These are phyloP conservation scores for Drosophila emarginata DNA, from an alignment of 2,888 invertebrate genomes.

Conservation along the genomic window DNA sequence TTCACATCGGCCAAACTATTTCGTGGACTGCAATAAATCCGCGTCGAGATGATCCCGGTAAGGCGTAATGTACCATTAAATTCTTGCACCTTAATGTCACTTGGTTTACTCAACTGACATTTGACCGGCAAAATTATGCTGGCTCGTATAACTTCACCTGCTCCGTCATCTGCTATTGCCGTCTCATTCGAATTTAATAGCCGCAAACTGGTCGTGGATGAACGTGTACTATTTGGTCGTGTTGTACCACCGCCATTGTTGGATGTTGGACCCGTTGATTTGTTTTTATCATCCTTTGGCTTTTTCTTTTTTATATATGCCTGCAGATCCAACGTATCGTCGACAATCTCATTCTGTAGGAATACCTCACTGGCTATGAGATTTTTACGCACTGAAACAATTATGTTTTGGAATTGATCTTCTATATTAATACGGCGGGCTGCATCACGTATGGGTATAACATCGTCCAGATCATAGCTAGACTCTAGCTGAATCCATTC, in stretches of 20 bases:
- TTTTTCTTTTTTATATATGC: slow-evolving; percentile 85
- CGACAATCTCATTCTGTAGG: slow-evolving; percentile 88
- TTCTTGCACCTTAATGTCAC: slow-evolving; percentile 69
- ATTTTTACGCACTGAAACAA: slow-evolving; percentile 67
- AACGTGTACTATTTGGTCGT: not conserved
- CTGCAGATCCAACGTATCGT: slow-evolving; percentile 86
- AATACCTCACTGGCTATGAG: slow-evolving; percentile 87
- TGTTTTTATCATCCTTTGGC: slow-evolving; percentile 45
- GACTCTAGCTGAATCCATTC: slow-evolving; percentile 91
- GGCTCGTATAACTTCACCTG: slow-evolving; percentile 82
- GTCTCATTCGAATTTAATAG: slow-evolving; percentile 19
- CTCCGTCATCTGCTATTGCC: slow-evolving; percentile 7
- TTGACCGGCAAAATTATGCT: slow-evolving; percentile 88
- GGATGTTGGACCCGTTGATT: slow-evolving; percentile 20
- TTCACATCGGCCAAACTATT: slow-evolving; percentile 89
- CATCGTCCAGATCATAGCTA: slow-evolving; percentile 89
- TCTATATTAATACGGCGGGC: slow-evolving; percentile 82
- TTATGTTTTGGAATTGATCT: slow-evolving; percentile 78
- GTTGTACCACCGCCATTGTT: slow-evolving; percentile 2
- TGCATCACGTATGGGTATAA: slow-evolving; percentile 87
- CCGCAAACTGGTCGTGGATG: slow-evolving; percentile 37
- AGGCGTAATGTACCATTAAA: slow-evolving; percentile 79
- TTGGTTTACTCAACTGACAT: slow-evolving; percentile 80
- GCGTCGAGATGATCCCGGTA: slow-evolving; percentile 81
- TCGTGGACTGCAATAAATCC: slow-evolving; percentile 91